phyloP scores from a whole-genome alignment of 2,888 invertebrate species.

The Andrena chrysosceles region DNA sequence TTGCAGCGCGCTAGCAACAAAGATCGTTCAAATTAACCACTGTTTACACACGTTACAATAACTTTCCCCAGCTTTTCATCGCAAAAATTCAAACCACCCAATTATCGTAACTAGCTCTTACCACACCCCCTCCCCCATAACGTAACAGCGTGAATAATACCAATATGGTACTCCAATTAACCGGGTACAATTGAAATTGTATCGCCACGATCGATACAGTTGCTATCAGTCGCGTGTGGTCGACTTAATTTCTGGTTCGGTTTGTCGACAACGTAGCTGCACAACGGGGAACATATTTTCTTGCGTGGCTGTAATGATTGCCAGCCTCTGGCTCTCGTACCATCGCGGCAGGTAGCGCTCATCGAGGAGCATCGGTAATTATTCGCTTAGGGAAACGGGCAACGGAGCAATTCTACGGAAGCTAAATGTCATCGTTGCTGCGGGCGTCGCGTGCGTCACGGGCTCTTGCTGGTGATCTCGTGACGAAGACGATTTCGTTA shows the following conservation, averaged over 20 bases:
- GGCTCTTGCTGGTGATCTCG: not conserved
- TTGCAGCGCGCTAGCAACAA: no score
- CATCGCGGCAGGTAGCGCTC: not conserved
- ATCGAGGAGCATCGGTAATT: slow-evolving; percentile 5
- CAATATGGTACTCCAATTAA: not conserved
- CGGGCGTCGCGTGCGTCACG: slow-evolving; percentile 23
- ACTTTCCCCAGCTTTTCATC: no score
- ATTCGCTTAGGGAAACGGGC: not conserved
- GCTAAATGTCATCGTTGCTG: slow-evolving; percentile 29
- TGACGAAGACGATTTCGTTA: slow-evolving; percentile 32
- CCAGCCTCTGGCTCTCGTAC: not conserved
- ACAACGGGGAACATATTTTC: slow-evolving; percentile 4
- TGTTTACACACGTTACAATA: no score
- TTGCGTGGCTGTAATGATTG: not conserved
- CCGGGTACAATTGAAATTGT: not conserved
- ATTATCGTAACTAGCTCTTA: no score
- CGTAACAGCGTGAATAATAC: not conserved
- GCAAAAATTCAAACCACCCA: no score
- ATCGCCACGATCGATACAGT: not conserved
- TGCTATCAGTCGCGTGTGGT: slow-evolving; percentile 2
- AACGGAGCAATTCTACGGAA: slow-evolving; percentile 15
- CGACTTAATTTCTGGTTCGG: slow-evolving; percentile 21
- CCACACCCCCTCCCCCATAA: no score
- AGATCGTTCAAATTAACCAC: no score
- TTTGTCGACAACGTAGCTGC: not conserved